Evolutionary conservation across 2,113 vertebrate genomes (phyloP).

Genomic region (Platichthys stellatus): DNA sequence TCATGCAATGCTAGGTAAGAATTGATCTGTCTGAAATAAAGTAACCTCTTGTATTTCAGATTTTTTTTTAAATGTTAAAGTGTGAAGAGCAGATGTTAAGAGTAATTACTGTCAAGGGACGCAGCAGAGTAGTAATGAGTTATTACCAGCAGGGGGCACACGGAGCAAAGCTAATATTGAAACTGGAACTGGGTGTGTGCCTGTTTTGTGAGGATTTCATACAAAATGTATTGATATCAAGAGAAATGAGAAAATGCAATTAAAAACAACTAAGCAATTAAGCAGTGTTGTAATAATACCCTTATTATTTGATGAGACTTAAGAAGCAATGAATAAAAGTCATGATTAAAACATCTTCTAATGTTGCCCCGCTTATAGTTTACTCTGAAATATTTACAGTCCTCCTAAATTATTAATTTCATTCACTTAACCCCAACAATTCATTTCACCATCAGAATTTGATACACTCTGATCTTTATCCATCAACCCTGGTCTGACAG

Average conservation of each 20-base stretch:
- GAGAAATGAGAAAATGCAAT: slow-evolving; percentile 33
- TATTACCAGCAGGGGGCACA: slow-evolving; percentile 53
- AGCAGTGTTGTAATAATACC: slow-evolving; percentile 48
- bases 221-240: slow-evolving; percentile 15
- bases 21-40: neutral
- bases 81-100: neutral
- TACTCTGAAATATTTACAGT: slow-evolving; percentile 35
- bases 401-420: slow-evolving; percentile 34
- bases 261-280: slow-evolving; percentile 49
- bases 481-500: slow-evolving; percentile 13
- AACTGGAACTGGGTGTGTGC: slow-evolving; percentile 10
- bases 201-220: slow-evolving; percentile 27
- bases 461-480: slow-evolving; percentile 14
- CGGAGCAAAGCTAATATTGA: slow-evolving; percentile 16
- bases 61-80: neutral
- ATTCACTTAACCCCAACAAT: slow-evolving; percentile 35
- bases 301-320: slow-evolving; percentile 74
- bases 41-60: neutral
- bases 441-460: slow-evolving; percentile 38
- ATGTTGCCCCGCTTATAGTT: slow-evolving; percentile 22
- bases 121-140: neutral
- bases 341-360: slow-evolving; percentile 56
- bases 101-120: neutral
- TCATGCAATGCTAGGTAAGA: neutral
- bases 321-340: slow-evolving; percentile 67